Evolutionary conservation across 2,113 vertebrate genomes (phyloP), one percentile per base, ranked within the genome.

Genomic region (Hystrix cristata): DNA sequence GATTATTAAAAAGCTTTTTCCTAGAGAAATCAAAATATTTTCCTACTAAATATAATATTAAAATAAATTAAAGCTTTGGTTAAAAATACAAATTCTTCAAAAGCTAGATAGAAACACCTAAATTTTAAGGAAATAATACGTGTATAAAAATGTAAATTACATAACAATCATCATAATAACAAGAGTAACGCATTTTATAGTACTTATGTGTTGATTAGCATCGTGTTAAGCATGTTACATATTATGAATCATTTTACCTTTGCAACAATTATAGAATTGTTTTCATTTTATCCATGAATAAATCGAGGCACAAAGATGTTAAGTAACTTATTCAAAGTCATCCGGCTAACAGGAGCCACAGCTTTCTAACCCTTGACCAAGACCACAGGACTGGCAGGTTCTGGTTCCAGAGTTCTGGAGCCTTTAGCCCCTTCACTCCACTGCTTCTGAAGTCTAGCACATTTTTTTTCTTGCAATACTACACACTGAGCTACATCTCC

Each of bases 21-120:
- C 55, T 43, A 90, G 59, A 80, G 85, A 98, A 96, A 55, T 85
- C 76, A 94, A 98, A 88, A 93, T 55, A 55, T 97, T 95, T 93
- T 85, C 65, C 64, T 51, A 88, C 93, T 96, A 96, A 98, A 60
- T 51, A 76, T 7, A n/a, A 34, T 86, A 51, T 87, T 90, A 71
- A 97, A 96, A 96, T 51, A 71, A 81, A 90, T 93, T 96, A 94
- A 97, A 71, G 1, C 11, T 15, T 94, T 98, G 71, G 29, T 2
- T 69, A 90, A 87, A 92, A 92, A 74, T 71, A 87, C 93, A 25
- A 2, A 81, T 48, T 62, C 23, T 93, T 87, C 91, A 92, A 95
- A 94, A 57, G 1, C 7, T 80, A 85, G 46, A 55, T 46, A 31
- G 18, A 62, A 16, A 4, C 90, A 87, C 29, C 34, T 69, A 71